Evolutionary conservation across 92 coral and sea anemone genomes (phyloP).

Genomic region (Bergia puertoricense): DNA sequence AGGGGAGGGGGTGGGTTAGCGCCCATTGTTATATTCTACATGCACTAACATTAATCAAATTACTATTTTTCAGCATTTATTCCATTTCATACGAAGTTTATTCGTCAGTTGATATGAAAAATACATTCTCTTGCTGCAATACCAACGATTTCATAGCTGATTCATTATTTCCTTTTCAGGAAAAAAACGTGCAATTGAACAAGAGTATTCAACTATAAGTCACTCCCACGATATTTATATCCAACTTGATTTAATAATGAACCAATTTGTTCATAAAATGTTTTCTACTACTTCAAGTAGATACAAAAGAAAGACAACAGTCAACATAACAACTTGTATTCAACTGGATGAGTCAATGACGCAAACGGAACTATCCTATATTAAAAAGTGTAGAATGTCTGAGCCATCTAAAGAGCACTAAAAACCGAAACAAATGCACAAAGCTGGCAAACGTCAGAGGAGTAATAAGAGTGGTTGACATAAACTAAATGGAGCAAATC

Average conservation of each 20-base stretch:
- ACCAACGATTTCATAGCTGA: constrained; percentile 17
- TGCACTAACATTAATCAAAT: constrained; percentile 5
- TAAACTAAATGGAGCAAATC: too few relatives aligned
- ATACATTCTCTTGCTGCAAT: constrained; percentile 22
- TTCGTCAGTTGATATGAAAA: constrained; percentile 11
- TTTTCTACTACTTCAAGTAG: background rate
- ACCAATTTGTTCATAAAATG: constrained; percentile 7
- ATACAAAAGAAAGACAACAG: constrained; percentile 1
- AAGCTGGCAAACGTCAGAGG: constrained; percentile 21
- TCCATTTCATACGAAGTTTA: constrained; percentile 25
- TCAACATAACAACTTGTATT: constrained; percentile 4
- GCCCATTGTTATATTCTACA: constrained; percentile 7
- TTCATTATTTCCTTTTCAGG: constrained; percentile 17
- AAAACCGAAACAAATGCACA: constrained; percentile 15
- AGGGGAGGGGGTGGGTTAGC: constrained; percentile 34
- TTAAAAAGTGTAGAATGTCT: constrained; percentile 8
- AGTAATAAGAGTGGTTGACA: too few relatives aligned
- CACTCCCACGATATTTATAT: constrained; percentile 7
- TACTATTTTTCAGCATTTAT: constrained; percentile 24
- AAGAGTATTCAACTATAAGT: constrained; percentile 17
- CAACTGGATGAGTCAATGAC: background rate
- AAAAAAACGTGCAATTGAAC: constrained; percentile 4
- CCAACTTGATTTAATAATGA: background rate
- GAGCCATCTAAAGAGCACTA: constrained; percentile 24
- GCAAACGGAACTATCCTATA: constrained; percentile 19